Base-by-base conservation (phyloP, 2,888 invertebrate species). In the Dasysyrphus tricinctus region DNA sequence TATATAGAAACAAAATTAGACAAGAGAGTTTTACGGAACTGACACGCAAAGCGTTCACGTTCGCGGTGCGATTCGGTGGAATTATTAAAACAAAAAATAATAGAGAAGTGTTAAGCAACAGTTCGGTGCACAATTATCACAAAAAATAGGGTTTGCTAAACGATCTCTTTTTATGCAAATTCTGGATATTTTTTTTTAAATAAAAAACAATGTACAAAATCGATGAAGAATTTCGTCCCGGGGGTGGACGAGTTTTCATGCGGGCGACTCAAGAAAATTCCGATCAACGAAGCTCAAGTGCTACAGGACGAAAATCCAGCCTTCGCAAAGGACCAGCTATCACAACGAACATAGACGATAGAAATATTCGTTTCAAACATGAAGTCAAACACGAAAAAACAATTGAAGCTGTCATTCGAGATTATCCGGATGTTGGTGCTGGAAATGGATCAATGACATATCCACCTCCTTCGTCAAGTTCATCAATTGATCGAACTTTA, bases 321-420 rank as follows among this genome's bases (percentile, higher is more conserved):
- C 54, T 75, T 4, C 34, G 59, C 39, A 75, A 61, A 61, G 95
- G 95, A n/a, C 94, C 95, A 7, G 94, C 95, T 14, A 95, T 95
- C 85, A 95, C 95, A 49, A 95, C 95, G 42, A 94, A 94, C 90
- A 91, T 95, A 82, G 93, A 92, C 88, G 91, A 91, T 80, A 89
- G 90, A 3, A 91, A 90, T 79, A 89, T 92, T 24, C 90, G 91
- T 44, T 92, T 91, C 78, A 90, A 95, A 91, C 93, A 93, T 92
- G 92, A 94, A 93, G 91, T 94, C 91, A 91, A 94, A 93, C 90
- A 94, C 93, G 90, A 93, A 92, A 93, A 94, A 92, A 93, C 93
- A 92, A 90, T 93, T 92, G 90, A 94, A 93, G 91, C 94, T 91
- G 89, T 93, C 93, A 93, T 94, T 92, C 88, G 94, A 90, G 91